Percentiles rank a stretch among this genome's conserved stretches.
phyloP scores from a whole-genome alignment of 2,113 vertebrate genomes.

The Eudyptes chrysolophus region DNA sequence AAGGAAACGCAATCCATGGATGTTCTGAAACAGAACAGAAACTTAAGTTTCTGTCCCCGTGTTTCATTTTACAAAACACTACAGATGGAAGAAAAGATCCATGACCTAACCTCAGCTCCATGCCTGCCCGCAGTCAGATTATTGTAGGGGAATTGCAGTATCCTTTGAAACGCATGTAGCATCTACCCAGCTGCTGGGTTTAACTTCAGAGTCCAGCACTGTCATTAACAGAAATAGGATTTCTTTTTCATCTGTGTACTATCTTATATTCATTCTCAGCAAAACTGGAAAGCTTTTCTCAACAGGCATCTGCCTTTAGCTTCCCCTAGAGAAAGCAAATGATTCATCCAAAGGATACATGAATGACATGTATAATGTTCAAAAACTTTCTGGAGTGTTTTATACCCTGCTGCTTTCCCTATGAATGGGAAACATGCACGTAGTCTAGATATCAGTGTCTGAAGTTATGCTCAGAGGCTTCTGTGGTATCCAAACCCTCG shows the following conservation, averaged over 20 bases:
- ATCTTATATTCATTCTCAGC: neutral
- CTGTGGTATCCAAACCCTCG: neutral
- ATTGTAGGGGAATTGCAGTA: neutral
- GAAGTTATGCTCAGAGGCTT: neutral
- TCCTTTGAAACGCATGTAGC: neutral
- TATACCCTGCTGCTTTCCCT: neutral
- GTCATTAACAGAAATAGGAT: neutral
- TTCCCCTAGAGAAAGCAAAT: neutral
- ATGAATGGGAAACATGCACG: neutral
- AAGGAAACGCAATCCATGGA: neutral
- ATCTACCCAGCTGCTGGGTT: neutral
- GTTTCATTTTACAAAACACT: neutral
- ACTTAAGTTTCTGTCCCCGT: neutral
- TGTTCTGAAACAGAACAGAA: too few species aligned
- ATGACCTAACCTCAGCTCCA: neutral
- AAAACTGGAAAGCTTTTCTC: neutral
- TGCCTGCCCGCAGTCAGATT: neutral
- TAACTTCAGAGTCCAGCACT: constrained; percentile 2
- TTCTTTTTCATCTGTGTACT: neutral
- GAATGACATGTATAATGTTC: neutral
- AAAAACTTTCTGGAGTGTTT: neutral
- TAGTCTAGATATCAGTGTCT: neutral
- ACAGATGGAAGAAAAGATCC: neutral
- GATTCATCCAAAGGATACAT: neutral
- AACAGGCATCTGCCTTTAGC: neutral